Conservation (phyloP, 2,797 vertebrate species). For the Zonotrichia albicollis region DNA sequence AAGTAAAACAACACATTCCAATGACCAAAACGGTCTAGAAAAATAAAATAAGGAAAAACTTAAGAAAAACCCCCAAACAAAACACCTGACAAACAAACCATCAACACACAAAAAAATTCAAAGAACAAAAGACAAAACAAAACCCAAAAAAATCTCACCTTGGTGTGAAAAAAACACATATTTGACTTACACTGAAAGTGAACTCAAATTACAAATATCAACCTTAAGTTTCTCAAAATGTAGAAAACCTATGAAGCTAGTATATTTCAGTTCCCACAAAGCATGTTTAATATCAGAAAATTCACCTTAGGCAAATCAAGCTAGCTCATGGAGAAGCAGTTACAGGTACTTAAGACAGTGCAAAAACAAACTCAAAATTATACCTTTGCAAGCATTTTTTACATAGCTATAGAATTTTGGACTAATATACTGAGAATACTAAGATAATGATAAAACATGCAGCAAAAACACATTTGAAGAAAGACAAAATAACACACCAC, state of each 20-base stretch:
- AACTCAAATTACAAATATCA: rapidly evolving
- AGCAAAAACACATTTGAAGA: rapidly evolving
- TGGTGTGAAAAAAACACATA: rapidly evolving
- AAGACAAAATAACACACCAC: rapidly evolving
- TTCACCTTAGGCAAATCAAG: not conserved
- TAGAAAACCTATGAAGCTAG: rapidly evolving
- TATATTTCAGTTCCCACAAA: not conserved
- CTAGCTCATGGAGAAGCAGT: not conserved
- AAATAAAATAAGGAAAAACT: not conserved
- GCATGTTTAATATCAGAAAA: rapidly evolving
- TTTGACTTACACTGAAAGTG: not conserved
- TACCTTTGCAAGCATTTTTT: not conserved
- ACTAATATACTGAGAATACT: rapidly evolving
- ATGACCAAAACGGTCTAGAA: not conserved
- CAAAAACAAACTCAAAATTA: not conserved
- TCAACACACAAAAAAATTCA: rapidly evolving
- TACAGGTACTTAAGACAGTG: rapidly evolving
- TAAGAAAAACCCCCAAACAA: too few species aligned
- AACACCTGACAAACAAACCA: rapidly evolving
- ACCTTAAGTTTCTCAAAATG: not conserved
- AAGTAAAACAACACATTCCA: not conserved
- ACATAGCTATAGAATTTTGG: rapidly evolving
- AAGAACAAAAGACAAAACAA: rapidly evolving
- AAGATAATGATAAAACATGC: rapidly evolving
- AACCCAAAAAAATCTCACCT: rapidly evolving